Evolutionary conservation across 2,888 invertebrate species (phyloP), one percentile per base, ranked within the genome.

Genomic region (Caenorhabditis wallacei): DNA sequence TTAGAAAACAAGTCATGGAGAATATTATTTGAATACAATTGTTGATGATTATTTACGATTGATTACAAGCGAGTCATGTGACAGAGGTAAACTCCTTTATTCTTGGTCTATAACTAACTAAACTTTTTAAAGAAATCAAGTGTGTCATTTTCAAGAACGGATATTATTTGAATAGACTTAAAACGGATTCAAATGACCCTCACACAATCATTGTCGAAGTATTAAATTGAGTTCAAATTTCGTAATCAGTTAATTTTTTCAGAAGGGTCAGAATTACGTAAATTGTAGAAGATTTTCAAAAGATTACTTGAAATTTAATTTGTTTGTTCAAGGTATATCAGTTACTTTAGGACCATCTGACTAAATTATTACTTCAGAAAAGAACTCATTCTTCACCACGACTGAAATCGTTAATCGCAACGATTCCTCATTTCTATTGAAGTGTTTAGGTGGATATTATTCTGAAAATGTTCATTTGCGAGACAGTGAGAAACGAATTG

Each of bases 381-480:
- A 26, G 13, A 35, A 43, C 2, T 53, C 46, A 16, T 78, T 69
- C 26, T 69, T 78, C 48, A 78, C 22, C 0, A 22, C 13, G 0
- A 54, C 61, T 2, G 18, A 1, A 11, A 5, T 78, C 20, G 18
- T 26, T 0, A 11, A 56, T 10, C 3, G 10, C 37, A 18, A 24
- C 10, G 11, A 46, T 10, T 8, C 26, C 7, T 24, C 13, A 11
- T 3, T 63, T n/a, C 8, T 37, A 2, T 24, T 80, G 2, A 1
- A 37, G 18, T 80, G 80, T 13, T 11, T 63, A 3, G 74, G 74
- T 13, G 54, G 63, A 5, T 30, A 13, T n/a, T 75, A 69, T 20
- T 37, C 74, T 3, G 20, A 35, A 30, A 30, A 56, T 26, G 69
- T 74, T 5, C 56, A 24, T 20, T 48, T 80, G 30, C 18, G 7